A percentile compares a stretch with the other conserved stretches of the same genome.
These are phyloP conservation scores for Rhabdomys pumilio DNA, from an alignment of 2,797 vertebrate species.

Conservation along the genomic window DNA sequence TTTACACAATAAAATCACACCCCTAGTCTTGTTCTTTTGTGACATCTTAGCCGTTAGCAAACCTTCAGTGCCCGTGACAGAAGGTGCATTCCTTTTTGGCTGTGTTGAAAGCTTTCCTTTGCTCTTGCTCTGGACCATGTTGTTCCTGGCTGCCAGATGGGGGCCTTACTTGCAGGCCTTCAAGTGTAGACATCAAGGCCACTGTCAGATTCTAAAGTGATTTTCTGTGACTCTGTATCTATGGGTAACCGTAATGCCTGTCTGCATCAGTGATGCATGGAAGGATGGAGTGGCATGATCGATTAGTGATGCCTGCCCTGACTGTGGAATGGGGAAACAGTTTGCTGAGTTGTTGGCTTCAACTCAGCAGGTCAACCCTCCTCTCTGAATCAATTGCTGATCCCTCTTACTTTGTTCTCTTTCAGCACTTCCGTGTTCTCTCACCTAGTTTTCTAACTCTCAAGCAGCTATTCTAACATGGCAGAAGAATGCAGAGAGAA, in stretches of 20 bases:
- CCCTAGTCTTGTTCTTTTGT: background rate
- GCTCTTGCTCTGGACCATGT: background rate
- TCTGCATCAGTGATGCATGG: fast-evolving
- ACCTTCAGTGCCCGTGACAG: background rate
- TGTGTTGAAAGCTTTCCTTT: background rate
- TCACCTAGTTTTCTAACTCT: background rate
- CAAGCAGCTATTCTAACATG: background rate
- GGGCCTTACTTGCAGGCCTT: background rate
- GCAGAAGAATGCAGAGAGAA: background rate
- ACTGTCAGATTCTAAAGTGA: background rate
- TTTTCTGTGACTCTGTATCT: background rate
- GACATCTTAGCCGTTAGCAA: background rate
- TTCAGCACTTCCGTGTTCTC: background rate
- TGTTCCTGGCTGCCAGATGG: background rate
- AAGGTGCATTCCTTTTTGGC: background rate
- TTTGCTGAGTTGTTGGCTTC: background rate
- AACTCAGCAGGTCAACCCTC: background rate
- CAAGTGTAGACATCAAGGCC: background rate
- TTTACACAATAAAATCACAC: background rate
- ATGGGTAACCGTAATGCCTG: background rate
- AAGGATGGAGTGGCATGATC: background rate
- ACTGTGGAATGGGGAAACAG: background rate
- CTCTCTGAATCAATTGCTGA: background rate
- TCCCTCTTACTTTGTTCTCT: background rate
- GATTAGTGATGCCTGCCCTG: slow-evolving; percentile 37